Conservation (phyloP, 2,888 invertebrate genomes). For the Acanthococcus lagerstroemiae region DNA sequence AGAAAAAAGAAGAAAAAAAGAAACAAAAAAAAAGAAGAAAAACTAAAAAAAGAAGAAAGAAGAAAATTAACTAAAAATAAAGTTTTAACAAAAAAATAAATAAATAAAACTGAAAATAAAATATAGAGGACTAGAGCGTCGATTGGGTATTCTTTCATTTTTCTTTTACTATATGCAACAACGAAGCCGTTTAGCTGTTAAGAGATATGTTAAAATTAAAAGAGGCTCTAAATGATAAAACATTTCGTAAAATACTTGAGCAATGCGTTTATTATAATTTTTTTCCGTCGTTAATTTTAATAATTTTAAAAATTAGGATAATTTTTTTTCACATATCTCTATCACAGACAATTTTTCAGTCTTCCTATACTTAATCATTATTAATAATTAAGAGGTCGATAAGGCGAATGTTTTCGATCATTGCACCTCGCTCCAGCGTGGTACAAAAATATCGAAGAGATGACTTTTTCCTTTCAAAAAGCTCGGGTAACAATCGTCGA, state of each 20-base stretch:
- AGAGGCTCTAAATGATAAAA: neutral
- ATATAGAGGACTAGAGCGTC: neutral
- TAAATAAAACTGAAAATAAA: neutral
- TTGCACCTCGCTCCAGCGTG: no score
- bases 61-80: neutral
- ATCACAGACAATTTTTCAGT: constrained; percentile 30
- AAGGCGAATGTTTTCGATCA: no score
- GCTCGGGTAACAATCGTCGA: no score
- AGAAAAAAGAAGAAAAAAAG: neutral
- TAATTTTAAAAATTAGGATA: constrained; percentile 18
- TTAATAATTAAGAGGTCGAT: neutral
- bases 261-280: constrained; percentile 19
- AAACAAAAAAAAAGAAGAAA: neutral
- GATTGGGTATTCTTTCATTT: neutral
- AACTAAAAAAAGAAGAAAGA: neutral
- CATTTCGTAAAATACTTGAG: constrained; percentile 21
- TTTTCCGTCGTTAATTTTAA: neutral
- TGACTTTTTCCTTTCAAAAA: no score
- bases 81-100: neutral
- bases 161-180: neutral
- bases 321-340: constrained; percentile 28
- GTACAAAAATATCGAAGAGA: no score
- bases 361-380: constrained; percentile 14
- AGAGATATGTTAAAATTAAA: constrained; percentile 1
- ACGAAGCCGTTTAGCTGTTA: neutral